Base-by-base conservation (phyloP, 2,797 vertebrate genomes). In the Sebastes aleutianus region DNA sequence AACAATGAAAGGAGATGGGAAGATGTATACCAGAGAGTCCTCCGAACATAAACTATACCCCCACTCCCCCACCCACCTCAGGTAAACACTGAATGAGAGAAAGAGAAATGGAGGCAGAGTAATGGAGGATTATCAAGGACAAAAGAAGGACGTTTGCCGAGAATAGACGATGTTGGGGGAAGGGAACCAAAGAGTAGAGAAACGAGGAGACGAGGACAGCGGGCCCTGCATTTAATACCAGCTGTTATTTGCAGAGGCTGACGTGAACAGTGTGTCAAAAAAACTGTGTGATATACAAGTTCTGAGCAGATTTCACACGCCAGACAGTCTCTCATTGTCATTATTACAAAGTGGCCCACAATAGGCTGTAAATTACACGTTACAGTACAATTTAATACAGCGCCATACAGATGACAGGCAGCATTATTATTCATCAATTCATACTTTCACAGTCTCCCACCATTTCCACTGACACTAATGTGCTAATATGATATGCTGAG, bases 391-490 rank as follows among this genome's bases (percentile, higher is more conserved):
- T 87, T 85, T 75, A 87, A 87, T 84, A 76, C 79, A 80, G 75
- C 18, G 57, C 31, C 59, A 29, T 58, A 14, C 53, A 53, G 80
- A 84, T 87, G 86, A 86, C 78, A 80, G 78, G 66, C 80, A 22
- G 72, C 82, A 63, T 89, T 89, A 80, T 79, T 88, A 82, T 93
- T 91, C 79, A 88, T 88, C 73, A 83, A 18, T 88, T 87, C 85
- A 29, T 36, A 34, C 65, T 76, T 74, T 79, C 70, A 56, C 79
- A 79, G 79, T 65, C 80, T 83, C 76, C 59, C 71, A 78, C 79
- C 63, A 72, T 80, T 81, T 78, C 59, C 53, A 39, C 69, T 83
- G 87, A 86, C 85, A 86, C 82, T 84, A 89, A 91, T 84, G 80
- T 76, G 83, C 79, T 78, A 62, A 78, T 81, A 27, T 63, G 57